Conservation (phyloP, 2,888 invertebrate species). For the Caprella mutica region DNA sequence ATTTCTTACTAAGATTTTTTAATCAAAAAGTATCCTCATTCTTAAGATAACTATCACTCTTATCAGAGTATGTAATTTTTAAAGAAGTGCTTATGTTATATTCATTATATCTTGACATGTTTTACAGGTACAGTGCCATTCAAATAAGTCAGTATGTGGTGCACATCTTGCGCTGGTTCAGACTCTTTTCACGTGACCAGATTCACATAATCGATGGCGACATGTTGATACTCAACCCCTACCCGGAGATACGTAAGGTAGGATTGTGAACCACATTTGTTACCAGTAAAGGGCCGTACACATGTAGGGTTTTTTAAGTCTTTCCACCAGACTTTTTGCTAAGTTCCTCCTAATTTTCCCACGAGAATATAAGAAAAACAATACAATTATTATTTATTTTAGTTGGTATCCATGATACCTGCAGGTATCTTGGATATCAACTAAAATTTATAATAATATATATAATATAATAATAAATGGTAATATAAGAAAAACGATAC, state of each 20-base stretch:
- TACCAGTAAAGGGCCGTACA: no score
- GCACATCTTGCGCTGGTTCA: slow-evolving; percentile 81
- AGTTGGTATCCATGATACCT: no score
- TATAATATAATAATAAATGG: no score
- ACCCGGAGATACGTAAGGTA: slow-evolving; percentile 32
- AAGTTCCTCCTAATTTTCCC: no score
- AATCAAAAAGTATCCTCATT: neutral
- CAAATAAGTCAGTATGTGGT: slow-evolving; percentile 67
- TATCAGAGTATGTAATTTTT: neutral
- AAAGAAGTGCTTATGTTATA: neutral
- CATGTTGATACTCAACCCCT: slow-evolving; percentile 63
- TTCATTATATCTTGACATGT: neutral
- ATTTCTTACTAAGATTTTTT: no score
- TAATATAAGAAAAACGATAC: no score
- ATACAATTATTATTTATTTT: no score
- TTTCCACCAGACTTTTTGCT: no score
- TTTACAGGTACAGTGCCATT: slow-evolving; percentile 40
- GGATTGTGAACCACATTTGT: neutral
- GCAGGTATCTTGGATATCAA: no score
- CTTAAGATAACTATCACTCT: neutral
- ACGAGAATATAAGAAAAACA: no score
- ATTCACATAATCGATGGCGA: slow-evolving; percentile 92
- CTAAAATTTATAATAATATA: no score
- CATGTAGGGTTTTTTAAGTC: no score
- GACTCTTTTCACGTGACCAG: slow-evolving; percentile 80